Percentiles rank a stretch among this genome's conserved stretches.
These are phyloP conservation scores for Salvator merianae DNA, from an alignment of 2,113 vertebrate genomes.

Conservation along the genomic window DNA sequence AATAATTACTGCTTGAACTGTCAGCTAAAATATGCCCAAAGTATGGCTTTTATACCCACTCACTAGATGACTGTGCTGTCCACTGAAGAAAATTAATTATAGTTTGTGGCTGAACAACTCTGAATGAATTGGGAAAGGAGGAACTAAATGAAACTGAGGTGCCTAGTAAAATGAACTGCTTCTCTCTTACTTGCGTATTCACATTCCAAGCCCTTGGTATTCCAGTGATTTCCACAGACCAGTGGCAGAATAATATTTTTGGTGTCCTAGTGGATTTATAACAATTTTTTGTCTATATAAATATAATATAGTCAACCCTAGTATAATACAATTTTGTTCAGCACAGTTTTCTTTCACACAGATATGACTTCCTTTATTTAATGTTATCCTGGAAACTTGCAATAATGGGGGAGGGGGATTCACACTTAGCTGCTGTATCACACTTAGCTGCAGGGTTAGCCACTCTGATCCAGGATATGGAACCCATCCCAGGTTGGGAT, in stretches of 20 bases:
- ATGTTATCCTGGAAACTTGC: too few species aligned
- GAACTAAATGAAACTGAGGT: constrained; percentile 49
- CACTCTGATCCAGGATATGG: too few species aligned
- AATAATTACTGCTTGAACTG: constrained; percentile 50
- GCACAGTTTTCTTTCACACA: too few species aligned
- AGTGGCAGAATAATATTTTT: neutral
- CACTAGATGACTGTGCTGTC: constrained; percentile 44
- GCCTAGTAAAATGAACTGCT: constrained; percentile 48
- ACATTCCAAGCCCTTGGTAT: constrained; percentile 29
- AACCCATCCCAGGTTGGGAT: too few species aligned
- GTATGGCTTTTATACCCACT: constrained; percentile 27
- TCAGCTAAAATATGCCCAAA: constrained; percentile 49
- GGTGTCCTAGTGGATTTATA: neutral
- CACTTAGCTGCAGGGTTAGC: too few species aligned
- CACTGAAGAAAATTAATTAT: constrained; percentile 63
- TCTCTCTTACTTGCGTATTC: constrained; percentile 13
- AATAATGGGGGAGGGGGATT: too few species aligned
- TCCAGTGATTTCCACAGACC: constrained; percentile 23
- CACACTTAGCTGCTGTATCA: too few species aligned
- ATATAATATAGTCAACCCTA: too few species aligned
- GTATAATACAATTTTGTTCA: too few species aligned
- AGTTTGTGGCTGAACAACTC: constrained; percentile 21
- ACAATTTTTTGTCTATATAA: neutral
- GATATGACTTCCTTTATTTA: too few species aligned
- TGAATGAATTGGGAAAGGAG: constrained; percentile 35